A percentile compares a stretch with the other conserved stretches of the same genome.
Evolutionary conservation across 2,888 invertebrate genomes (phyloP).

Genomic region (Lottia gigantea): DNA sequence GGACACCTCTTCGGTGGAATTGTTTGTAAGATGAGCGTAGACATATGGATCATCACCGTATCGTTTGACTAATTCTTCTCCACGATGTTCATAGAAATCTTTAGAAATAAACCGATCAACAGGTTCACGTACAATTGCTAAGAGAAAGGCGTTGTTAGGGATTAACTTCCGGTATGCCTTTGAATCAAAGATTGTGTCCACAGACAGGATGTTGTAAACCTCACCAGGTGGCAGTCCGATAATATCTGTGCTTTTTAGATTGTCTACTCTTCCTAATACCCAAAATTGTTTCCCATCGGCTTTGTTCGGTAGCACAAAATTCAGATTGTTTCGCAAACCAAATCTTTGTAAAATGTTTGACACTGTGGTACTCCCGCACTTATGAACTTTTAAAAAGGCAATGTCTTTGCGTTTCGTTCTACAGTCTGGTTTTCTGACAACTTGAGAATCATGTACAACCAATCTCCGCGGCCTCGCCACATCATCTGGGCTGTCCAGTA

Average conservation of each 20-base stretch:
- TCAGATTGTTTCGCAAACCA: not conserved
- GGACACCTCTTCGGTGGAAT: not conserved
- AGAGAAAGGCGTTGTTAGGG: not conserved
- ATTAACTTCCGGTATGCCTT: not conserved
- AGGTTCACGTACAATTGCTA: not conserved
- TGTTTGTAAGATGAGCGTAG: not conserved
- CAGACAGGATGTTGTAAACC: not conserved
- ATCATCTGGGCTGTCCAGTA: too few relatives aligned
- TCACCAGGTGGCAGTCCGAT: not conserved
- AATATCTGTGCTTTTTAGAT: not conserved
- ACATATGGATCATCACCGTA: not conserved
- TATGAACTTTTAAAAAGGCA: not conserved
- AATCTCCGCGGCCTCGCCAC: too few relatives aligned
- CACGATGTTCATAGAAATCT: not conserved
- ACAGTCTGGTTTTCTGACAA: not conserved
- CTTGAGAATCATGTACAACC: too few relatives aligned
- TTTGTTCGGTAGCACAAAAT: not conserved
- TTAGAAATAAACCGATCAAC: not conserved
- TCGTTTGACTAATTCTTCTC: not conserved
- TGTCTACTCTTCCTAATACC: not conserved
- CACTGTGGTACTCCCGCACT: not conserved
- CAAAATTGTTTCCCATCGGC: not conserved
- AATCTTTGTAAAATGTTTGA: not conserved
- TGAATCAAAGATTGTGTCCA: not conserved
- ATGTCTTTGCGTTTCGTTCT: not conserved